These are phyloP conservation scores for Tenualosa ilisha DNA, from an alignment of 2,797 vertebrate species.

Conservation along the genomic window DNA sequence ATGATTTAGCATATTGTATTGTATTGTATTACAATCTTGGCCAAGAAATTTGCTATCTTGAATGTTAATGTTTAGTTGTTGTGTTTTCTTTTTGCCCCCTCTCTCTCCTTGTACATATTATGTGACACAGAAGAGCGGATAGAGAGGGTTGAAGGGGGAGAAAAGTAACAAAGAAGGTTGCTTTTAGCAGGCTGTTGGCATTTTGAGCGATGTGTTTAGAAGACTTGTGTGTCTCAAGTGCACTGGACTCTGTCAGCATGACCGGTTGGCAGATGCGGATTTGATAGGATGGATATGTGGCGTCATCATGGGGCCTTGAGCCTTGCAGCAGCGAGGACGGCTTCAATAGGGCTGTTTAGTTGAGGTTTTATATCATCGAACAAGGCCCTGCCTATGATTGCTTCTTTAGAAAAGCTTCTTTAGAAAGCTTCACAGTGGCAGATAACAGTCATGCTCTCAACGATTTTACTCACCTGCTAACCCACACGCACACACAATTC, in stretches of 20 bases:
- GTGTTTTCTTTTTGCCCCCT: too few species aligned
- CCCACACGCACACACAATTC: background rate
- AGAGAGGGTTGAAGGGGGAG: background rate
- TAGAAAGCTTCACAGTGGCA: background rate
- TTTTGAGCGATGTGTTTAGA: conserved; percentile 1
- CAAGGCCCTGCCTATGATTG: background rate
- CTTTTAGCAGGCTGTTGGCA: background rate
- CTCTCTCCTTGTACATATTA: too few species aligned
- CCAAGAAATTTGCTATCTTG: too few species aligned
- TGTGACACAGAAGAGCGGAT: background rate
- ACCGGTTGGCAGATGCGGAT: too few species aligned
- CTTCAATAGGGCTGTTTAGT: background rate
- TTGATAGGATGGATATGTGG: background rate
- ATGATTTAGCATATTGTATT: too few species aligned
- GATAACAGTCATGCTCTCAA: background rate
- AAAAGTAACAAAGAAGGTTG: background rate
- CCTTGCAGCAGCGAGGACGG: background rate
- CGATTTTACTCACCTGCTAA: background rate
- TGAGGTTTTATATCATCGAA: background rate
- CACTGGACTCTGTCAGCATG: too few species aligned
- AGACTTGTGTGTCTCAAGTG: background rate
- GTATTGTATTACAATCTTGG: too few species aligned
- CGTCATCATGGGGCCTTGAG: background rate
- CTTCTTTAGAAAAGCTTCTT: background rate
- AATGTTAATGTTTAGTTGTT: too few species aligned